Conservation (phyloP, 1,140 invertebrate genomes). For the Brachionus plicatilis region DNA sequence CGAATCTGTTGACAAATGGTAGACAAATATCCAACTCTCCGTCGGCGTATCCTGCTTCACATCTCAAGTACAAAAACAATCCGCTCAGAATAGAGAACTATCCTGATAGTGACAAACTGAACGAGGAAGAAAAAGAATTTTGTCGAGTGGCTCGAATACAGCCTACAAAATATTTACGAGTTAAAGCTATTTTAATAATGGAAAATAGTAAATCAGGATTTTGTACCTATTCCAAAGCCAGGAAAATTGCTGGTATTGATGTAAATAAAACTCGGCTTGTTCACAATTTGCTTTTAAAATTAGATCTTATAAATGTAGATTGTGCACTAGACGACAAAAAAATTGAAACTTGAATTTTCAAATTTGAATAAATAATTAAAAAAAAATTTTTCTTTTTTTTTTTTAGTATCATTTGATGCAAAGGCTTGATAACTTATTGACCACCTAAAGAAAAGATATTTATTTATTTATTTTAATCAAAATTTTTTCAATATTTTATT, state of each 20-base stretch:
- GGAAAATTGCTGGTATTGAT: slow-evolving; percentile 39
- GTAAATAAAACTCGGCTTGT: slow-evolving; percentile 36
- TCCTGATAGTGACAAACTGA: slow-evolving; percentile 29
- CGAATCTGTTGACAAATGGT: not conserved
- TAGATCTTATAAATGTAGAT: not conserved
- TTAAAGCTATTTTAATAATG: slow-evolving; percentile 13
- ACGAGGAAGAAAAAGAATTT: slow-evolving; percentile 36
- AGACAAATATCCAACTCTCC: slow-evolving; percentile 1
- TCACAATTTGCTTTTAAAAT: slow-evolving; percentile 15
- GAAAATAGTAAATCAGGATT: slow-evolving; percentile 3
- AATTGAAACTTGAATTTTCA: not conserved
- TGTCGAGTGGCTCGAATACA: slow-evolving; percentile 22
- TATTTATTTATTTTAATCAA: no score
- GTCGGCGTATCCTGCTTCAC: not conserved
- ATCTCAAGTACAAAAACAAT: slow-evolving; percentile 17
- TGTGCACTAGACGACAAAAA: not conserved
- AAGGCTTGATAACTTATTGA: not conserved
- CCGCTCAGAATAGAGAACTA: slow-evolving; percentile 29
- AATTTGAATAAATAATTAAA: not conserved
- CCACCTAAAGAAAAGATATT: not conserved
- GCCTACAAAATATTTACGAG: not conserved
- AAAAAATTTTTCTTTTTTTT: not conserved
- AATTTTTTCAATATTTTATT: no score
- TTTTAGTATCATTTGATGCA: not conserved
- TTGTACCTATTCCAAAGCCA: slow-evolving; percentile 25